These are phyloP conservation scores for Gymnothorax reevesii DNA, from an alignment of 2,797 vertebrate genomes.

Conservation along the genomic window DNA sequence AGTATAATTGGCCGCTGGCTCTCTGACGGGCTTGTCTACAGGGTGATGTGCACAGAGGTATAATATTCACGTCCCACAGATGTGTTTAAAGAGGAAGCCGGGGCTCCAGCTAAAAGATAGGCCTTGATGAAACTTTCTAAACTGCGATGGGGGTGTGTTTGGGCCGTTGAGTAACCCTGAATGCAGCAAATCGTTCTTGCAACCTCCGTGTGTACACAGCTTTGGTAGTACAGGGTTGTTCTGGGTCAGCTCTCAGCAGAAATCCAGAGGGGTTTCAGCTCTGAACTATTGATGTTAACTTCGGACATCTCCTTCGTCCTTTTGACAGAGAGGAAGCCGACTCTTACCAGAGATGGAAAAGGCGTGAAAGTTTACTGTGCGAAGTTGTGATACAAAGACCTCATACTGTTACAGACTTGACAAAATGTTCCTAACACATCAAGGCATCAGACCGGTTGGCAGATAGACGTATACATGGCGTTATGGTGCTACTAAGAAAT, in stretches of 20 bases:
- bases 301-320: neutral
- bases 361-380: too few relatives aligned
- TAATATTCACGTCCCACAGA: neutral
- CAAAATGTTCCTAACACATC: too few relatives aligned
- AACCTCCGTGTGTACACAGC: neutral
- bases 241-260: neutral
- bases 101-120: neutral
- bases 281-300: neutral
- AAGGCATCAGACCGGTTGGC: too few relatives aligned
- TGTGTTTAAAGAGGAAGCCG: neutral
- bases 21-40: neutral
- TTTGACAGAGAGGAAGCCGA: neutral
- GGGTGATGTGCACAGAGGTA: neutral
- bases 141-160: constrained; percentile 1
- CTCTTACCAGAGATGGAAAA: too few relatives aligned
- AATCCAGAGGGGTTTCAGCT: neutral
- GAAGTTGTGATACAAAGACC: too few relatives aligned
- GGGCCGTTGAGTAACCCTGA: neutral
- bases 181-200: neutral
- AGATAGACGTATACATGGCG: too few relatives aligned
- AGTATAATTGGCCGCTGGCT: neutral
- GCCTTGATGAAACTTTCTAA: constrained; percentile 17
- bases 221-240: too few relatives aligned
- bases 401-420: too few relatives aligned
- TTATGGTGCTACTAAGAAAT: too few relatives aligned